Evolutionary conservation across 2,113 vertebrate genomes (phyloP).

Genomic region (Origma solitaria): DNA sequence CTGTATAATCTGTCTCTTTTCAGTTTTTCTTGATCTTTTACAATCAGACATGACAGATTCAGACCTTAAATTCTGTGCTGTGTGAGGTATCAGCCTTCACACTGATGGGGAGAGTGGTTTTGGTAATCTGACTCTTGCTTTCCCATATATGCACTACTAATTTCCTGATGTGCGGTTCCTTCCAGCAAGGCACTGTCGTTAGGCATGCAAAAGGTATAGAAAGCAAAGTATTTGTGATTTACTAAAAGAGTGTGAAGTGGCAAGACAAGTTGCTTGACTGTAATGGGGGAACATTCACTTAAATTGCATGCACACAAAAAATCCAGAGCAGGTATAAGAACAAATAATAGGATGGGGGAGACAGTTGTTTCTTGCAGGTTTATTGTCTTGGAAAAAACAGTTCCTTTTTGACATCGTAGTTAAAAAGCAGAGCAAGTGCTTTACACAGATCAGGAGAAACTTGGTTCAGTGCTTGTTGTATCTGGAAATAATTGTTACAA

Average conservation of each 20-base stretch:
- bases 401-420: background rate
- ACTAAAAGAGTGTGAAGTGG: background rate
- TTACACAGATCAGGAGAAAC: background rate
- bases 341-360: slow-evolving; percentile 10
- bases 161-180: background rate
- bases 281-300: slow-evolving; percentile 36
- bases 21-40: background rate
- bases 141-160: background rate
- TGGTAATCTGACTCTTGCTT: background rate
- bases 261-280: slow-evolving; percentile 3
- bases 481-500: background rate
- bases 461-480: background rate
- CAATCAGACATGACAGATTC: background rate
- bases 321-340: background rate
- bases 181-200: background rate
- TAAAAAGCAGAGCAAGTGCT: background rate
- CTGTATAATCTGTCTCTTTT: background rate
- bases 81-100: background rate
- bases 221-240: slow-evolving; percentile 1
- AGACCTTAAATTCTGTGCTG: background rate
- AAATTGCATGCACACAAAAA: background rate
- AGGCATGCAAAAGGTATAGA: background rate
- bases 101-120: background rate
- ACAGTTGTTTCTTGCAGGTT: background rate
- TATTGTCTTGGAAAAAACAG: background rate